A percentile compares a stretch with the other conserved stretches of the same genome.
Evolutionary conservation across 2,888 invertebrate species (phyloP).

Genomic region (Galeopsomyia nigrocyanea): DNA sequence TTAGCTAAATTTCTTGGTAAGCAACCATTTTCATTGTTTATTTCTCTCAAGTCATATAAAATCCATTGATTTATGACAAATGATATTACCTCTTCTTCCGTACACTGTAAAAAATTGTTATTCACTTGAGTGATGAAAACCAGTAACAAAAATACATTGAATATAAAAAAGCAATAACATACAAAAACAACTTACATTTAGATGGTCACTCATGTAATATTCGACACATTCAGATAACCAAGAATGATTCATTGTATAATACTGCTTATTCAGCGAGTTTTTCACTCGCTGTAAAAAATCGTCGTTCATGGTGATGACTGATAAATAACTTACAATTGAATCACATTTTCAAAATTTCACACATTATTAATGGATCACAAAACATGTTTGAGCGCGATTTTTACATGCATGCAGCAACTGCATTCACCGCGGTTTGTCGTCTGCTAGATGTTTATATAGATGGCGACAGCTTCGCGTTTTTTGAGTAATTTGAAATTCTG

Average conservation of each 20-base stretch:
- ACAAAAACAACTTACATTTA: slow-evolving; percentile 52
- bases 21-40: slow-evolving; percentile 72
- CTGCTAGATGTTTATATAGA: too few species aligned
- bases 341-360: too few species aligned
- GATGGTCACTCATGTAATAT: slow-evolving; percentile 57
- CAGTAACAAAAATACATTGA: slow-evolving; percentile 10
- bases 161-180: slow-evolving; percentile 11
- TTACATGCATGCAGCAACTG: too few species aligned
- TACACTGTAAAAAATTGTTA: slow-evolving; percentile 51
- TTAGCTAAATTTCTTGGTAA: slow-evolving; percentile 73
- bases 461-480: too few species aligned
- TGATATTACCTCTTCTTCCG: slow-evolving; percentile 70
- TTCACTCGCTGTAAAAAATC: slow-evolving; percentile 53
- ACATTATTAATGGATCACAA: too few species aligned
- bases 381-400: too few species aligned
- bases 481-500: too few species aligned
- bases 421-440: too few species aligned
- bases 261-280: slow-evolving; percentile 52
- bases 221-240: slow-evolving; percentile 63
- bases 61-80: slow-evolving; percentile 79
- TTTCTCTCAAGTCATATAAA: slow-evolving; percentile 75
- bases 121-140: slow-evolving; percentile 9
- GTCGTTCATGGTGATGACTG: slow-evolving; percentile 52
- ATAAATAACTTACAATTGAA: too few species aligned
- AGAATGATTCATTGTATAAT: slow-evolving; percentile 60